phyloP scores from a whole-genome alignment of 2,113 vertebrate species.

The Paralichthys olivaceus region DNA sequence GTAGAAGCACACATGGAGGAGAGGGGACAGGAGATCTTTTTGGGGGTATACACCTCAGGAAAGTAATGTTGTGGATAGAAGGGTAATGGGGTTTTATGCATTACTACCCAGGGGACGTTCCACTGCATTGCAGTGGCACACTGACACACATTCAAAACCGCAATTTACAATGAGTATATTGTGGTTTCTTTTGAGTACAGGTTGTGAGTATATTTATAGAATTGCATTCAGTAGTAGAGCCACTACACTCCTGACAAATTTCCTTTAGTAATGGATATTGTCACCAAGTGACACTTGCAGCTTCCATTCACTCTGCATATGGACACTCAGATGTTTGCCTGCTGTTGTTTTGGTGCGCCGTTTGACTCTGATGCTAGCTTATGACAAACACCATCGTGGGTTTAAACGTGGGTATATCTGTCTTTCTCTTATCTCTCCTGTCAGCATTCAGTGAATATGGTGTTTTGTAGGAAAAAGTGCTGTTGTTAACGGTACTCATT shows the following conservation, averaged over 20 bases:
- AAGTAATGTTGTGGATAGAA: conserved; percentile 29
- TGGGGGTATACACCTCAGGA: neutral
- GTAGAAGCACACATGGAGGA: neutral
- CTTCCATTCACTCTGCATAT: neutral
- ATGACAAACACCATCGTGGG: neutral
- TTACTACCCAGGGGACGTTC: conserved; percentile 58
- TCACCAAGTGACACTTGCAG: neutral
- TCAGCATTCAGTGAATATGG: conserved; percentile 1
- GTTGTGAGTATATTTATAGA: neutral
- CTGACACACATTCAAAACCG: conserved; percentile 55
- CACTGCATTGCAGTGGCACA: conserved; percentile 68
- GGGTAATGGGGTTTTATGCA: conserved; percentile 24
- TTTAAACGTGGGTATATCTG: neutral
- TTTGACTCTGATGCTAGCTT: conserved; percentile 34
- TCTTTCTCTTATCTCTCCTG: neutral
- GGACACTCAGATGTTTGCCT: conserved; percentile 1
- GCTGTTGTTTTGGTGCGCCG: conserved; percentile 9
- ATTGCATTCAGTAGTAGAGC: neutral
- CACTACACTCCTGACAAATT: neutral
- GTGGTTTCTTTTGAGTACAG: neutral
- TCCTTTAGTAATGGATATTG: neutral
- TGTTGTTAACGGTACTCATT: no score
- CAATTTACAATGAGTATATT: neutral
- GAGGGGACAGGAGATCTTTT: neutral
- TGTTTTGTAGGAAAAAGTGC: neutral